phyloP scores from a whole-genome alignment of 2,113 vertebrate genomes.

The Brachypodius melanocephalos region DNA sequence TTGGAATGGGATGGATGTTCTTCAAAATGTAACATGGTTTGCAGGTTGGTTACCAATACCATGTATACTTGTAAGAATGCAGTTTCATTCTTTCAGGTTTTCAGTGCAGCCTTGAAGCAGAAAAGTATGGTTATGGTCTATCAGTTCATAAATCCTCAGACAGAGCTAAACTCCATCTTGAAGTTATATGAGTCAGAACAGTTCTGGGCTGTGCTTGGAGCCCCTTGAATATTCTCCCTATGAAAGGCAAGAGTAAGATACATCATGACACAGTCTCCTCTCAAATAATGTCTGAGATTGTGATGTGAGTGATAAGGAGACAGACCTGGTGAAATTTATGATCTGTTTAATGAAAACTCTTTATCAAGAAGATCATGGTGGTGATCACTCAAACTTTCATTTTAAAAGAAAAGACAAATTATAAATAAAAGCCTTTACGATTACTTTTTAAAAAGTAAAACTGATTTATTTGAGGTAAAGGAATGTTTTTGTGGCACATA shows the following conservation, averaged over 20 bases:
- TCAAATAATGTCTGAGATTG: not conserved
- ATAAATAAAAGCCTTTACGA: not conserved
- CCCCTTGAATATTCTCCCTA: not conserved
- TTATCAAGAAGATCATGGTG: not conserved
- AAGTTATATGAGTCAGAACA: not conserved
- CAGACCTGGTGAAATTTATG: not conserved
- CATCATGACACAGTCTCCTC: not conserved
- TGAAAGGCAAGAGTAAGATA: not conserved
- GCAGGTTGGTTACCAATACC: not conserved
- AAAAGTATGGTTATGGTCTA: not conserved
- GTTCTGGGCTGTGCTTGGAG: not conserved
- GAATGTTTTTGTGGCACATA: not conserved
- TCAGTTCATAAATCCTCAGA: not conserved
- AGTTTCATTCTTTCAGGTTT: not conserved
- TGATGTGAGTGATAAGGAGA: not conserved
- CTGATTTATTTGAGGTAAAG: not conserved
- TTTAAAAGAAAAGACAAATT: not conserved
- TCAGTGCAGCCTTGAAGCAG: not conserved
- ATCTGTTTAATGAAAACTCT: not conserved
- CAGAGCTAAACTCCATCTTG: not conserved
- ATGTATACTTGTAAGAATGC: not conserved
- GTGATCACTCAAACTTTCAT: not conserved
- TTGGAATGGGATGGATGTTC: not conserved
- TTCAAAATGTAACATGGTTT: not conserved
- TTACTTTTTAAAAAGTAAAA: not conserved